Percentiles rank a stretch among this genome's conserved stretches.
phyloP scores from a whole-genome alignment of 2,113 vertebrate genomes.

The Antennarius striatus region DNA sequence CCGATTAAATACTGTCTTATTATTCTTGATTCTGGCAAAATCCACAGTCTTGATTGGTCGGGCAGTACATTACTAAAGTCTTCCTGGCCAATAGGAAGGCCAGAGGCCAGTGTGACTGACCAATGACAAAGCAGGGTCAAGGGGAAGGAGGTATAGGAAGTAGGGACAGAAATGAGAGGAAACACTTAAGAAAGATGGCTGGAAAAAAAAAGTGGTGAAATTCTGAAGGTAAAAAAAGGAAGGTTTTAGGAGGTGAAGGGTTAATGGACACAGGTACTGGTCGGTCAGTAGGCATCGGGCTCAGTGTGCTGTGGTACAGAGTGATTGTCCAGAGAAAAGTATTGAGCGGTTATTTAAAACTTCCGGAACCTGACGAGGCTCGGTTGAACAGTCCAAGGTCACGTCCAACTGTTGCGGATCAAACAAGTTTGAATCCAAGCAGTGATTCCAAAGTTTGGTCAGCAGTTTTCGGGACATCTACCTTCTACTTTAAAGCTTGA shows the following conservation, averaged over 20 bases:
- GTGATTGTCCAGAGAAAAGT: slow-evolving; percentile 79
- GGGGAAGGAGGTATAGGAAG: slow-evolving; percentile 10
- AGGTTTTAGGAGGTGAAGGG: background rate
- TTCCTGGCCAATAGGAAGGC: slow-evolving; percentile 49
- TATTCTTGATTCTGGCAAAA: slow-evolving; percentile 44
- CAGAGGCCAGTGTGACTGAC: slow-evolving; percentile 52
- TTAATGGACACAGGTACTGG: slow-evolving; percentile 70
- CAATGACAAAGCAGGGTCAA: slow-evolving; percentile 25
- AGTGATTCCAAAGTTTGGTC: background rate
- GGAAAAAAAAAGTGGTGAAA: background rate
- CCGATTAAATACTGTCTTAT: slow-evolving; percentile 32
- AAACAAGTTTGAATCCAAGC: background rate
- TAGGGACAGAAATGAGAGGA: background rate
- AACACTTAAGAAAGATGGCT: slow-evolving; percentile 5
- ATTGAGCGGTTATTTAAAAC: slow-evolving; percentile 51
- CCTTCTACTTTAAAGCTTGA: slow-evolving; percentile 46
- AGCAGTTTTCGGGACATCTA: slow-evolving; percentile 7
- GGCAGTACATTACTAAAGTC: slow-evolving; percentile 71
- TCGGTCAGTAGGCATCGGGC: slow-evolving; percentile 75
- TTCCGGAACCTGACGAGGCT: slow-evolving; percentile 32
- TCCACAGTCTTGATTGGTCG: slow-evolving; percentile 73
- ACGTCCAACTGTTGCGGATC: slow-evolving; percentile 8
- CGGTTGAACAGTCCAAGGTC: slow-evolving; percentile 31
- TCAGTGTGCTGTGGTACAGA: slow-evolving; percentile 78
- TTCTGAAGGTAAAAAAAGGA: slow-evolving; percentile 15